These are phyloP conservation scores for Hyposoter dolosus DNA, from an alignment of 2,888 invertebrate genomes.

Conservation along the genomic window DNA sequence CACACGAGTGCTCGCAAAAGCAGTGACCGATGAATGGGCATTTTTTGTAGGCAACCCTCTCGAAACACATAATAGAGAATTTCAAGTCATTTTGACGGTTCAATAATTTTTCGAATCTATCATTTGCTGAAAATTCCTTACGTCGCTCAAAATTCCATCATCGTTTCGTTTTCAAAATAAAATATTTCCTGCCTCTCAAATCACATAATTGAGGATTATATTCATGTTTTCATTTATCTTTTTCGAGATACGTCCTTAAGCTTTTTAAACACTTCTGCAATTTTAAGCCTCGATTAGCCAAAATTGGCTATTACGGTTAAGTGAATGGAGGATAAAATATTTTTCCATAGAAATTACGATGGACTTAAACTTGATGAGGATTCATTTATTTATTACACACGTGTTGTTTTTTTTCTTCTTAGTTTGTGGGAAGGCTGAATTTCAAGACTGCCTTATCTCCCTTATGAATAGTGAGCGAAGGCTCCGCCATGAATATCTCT, in stretches of 20 bases:
- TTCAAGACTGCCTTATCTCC: conserved; percentile 74
- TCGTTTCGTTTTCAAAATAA: background rate
- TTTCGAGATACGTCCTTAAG: background rate
- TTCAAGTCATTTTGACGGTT: background rate
- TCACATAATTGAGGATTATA: background rate
- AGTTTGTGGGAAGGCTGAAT: background rate
- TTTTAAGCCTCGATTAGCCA: background rate
- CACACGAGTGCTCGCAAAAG: conserved; percentile 58
- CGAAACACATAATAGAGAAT: conserved; percentile 1
- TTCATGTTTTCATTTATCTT: background rate
- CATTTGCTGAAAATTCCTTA: background rate
- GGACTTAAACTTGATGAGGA: conserved; percentile 38
- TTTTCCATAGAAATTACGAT: conserved; percentile 30
- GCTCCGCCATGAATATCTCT: conserved; percentile 72
- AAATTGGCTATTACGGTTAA: background rate
- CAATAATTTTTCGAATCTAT: conserved; percentile 6
- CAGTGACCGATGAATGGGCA: conserved; percentile 59
- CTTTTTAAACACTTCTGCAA: background rate
- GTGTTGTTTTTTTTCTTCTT: background rate
- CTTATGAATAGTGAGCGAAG: conserved; percentile 67
- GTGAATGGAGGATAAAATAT: conserved; percentile 25
- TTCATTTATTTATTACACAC: conserved; percentile 34
- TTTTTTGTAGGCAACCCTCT: conserved; percentile 45
- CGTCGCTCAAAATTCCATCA: background rate
- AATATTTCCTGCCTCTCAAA: background rate